Evolutionary conservation across 2,113 vertebrate genomes (phyloP), one percentile per base, ranked within the genome.

Genomic region (Leucosticte australis): DNA sequence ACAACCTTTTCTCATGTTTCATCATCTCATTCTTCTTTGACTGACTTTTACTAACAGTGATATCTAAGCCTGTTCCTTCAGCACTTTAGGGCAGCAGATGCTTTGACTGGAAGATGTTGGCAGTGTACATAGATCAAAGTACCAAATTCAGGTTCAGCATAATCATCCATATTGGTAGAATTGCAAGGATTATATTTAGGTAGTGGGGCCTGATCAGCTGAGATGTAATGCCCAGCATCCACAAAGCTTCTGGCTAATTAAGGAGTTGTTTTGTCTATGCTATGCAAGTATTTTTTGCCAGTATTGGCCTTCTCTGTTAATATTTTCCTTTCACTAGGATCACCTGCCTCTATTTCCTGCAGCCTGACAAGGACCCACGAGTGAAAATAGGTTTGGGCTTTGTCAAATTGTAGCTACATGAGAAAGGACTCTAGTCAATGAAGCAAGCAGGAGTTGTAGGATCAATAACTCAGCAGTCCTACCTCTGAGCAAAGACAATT

Each of bases 401-500:
- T 83, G 30, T 18, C 15, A 39, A n/a, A 44, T 2, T 27, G 31
- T 33, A 71, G 41, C 15, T 67, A 41, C 15, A 41, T 49, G 18
- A 42, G 13, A 39, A 63, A 75, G 63, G 33, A 68, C 33, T 83
- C 21, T 5, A 62, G 37, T 30, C 20, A 62, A 17, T 59, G 55
- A 83, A 81, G 11, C 73, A 76, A 57, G 57, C 1, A 67, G 42
- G n/a, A 50, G 35, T 23, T 65, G 42, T 47, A 42, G 42, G 30
- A 63, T 63, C 31, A 88, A 1, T 67, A 68, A 64, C 24, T 57
- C 46, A 60, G 60, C 67, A 44, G 85, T 87, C 96, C 73, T 98
- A 98, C 98, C 98, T 98, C 98, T 74, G 98, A 98, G 88, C 98
- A 98, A 59, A 98, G 96, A 77, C 98, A 98, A 88, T 97, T 98